Base-by-base conservation (phyloP, 2,797 vertebrate genomes). In the Danio jaintianensis region DNA sequence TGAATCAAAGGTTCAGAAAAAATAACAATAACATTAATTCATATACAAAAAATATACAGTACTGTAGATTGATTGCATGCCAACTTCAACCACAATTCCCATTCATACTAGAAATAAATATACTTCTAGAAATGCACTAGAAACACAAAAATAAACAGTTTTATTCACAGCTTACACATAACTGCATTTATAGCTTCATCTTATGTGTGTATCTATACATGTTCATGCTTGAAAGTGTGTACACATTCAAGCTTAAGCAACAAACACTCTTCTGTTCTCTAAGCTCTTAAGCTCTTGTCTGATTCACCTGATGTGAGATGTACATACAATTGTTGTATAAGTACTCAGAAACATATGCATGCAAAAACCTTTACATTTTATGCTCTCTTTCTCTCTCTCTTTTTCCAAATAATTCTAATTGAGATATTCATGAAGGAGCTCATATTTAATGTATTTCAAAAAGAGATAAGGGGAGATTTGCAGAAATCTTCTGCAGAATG, bases 401-500 rank as follows among this genome's bases (percentile, higher is more conserved):
- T 61, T 64, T 40, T 12, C 45, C 70, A 43, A 29, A 53, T 53
- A 40, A 38, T 53, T 72, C 55, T 76, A 83, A 86, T 82, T 86
- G 61, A 81, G 75, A 56, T 78, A 45, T 69, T 81, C 62, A 47
- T 79, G 74, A 76, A n/a, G 69, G 45, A 76, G 18, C 79, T 70
- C 58, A 75, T 76, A 72, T 76, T 83, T 81, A 74, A 78, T 73
- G 70, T 62, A 72, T 76, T 59, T 73, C 58, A 47, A 20, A 20
- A 61, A 78, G 61, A 61, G 36, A 79, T 56, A 29, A 50, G 10
- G 20, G 52, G 67, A 61, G 68, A 73, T 36, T 6, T 56, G 80
- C 71, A 61, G 76, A 81, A 73, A 69, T 81, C 66, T 73, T 68
- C 61, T 58, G 67, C 73, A 72, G 75, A 70, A 50, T 48, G 53